Conservation (phyloP, 35 echinoderm and acorn worm genomes). For the Apostichopus japonicus region DNA sequence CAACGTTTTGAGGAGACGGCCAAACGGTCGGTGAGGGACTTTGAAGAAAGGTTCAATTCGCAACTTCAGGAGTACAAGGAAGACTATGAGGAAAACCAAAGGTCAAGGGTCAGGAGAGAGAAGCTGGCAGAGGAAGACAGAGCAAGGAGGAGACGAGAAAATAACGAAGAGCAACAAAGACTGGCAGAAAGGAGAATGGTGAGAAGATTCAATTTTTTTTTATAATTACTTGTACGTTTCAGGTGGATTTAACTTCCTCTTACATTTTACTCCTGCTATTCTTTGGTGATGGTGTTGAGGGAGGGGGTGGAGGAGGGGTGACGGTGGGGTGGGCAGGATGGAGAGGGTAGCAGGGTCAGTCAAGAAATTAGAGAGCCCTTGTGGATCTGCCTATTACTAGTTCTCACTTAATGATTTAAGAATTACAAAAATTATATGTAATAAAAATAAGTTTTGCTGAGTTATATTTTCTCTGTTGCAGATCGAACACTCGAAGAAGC, state of each 20-base stretch:
- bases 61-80: neutral
- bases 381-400: too few species aligned
- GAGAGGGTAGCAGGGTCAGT: too few species aligned
- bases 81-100: slow-evolving; percentile 54
- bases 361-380: too few species aligned
- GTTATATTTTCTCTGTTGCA: neutral
- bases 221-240: neutral
- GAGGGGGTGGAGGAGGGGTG: too few species aligned
- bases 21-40: slow-evolving; percentile 32
- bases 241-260: too few species aligned
- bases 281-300: too few species aligned
- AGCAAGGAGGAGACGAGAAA: slow-evolving; percentile 28
- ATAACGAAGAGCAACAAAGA: slow-evolving; percentile 54
- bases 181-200: slow-evolving; percentile 52
- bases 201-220: neutral
- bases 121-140: slow-evolving; percentile 45
- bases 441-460: too few species aligned
- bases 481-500: slow-evolving; percentile 17
- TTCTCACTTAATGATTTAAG: too few species aligned
- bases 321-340: too few species aligned
- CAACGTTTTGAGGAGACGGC: slow-evolving; percentile 59
- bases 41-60: slow-evolving; percentile 46
- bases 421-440: too few species aligned
- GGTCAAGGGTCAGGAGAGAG: slow-evolving; percentile 50
- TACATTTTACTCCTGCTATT: too few species aligned